Evolutionary conservation across 2,888 invertebrate species (phyloP).

Genomic region (Dynastes maya): DNA sequence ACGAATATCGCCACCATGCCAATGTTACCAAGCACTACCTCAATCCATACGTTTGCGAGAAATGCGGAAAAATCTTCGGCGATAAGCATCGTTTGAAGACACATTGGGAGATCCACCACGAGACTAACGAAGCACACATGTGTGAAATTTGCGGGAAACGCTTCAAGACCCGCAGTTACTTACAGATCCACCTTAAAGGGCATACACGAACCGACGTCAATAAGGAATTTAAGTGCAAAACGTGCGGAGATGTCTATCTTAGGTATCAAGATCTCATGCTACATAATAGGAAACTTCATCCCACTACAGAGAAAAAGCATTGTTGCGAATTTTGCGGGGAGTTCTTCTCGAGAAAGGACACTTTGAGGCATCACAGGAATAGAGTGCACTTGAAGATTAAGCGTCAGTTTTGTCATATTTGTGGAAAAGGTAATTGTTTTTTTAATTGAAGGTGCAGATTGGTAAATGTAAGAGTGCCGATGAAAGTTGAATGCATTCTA

Average conservation of each 20-base stretch:
- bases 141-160: constrained; percentile 47
- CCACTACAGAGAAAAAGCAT: background rate
- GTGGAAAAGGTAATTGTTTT: constrained; percentile 32
- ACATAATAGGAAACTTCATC: constrained; percentile 31
- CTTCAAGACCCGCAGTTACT: constrained; percentile 29
- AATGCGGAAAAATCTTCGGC: constrained; percentile 49
- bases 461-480: too few relatives aligned
- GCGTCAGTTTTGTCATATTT: constrained; percentile 30
- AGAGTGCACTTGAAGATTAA: constrained; percentile 34
- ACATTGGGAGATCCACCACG: constrained; percentile 49
- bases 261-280: constrained; percentile 18
- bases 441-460: too few relatives aligned
- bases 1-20: constrained; percentile 43
- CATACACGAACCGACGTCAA: constrained; percentile 7
- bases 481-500: too few relatives aligned
- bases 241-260: constrained; percentile 38
- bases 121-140: constrained; percentile 35
- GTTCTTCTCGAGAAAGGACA: constrained; percentile 16
- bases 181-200: constrained; percentile 33
- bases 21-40: constrained; percentile 45
- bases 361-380: constrained; percentile 37
- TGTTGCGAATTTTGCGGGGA: constrained; percentile 47
- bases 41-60: constrained; percentile 50
- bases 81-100: constrained; percentile 45
- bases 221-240: constrained; percentile 44